phyloP scores from a whole-genome alignment of 2,888 invertebrate genomes.

The Amphimallon solstitiale region DNA sequence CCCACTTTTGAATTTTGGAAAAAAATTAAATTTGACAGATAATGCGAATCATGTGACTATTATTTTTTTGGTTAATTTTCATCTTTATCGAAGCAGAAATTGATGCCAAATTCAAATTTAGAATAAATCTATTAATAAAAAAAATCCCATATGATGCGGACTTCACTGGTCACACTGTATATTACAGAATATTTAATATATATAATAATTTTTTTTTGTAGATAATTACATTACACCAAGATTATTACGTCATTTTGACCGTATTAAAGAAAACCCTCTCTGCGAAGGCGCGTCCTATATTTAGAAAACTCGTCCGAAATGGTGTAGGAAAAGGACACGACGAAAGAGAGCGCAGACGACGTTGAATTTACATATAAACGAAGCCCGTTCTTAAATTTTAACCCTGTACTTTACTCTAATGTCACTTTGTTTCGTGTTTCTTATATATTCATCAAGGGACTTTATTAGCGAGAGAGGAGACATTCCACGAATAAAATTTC shows the following conservation, averaged over 20 bases:
- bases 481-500: slow-evolving; percentile 45
- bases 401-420: slow-evolving; percentile 59
- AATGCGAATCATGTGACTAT: no score
- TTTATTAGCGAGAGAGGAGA: slow-evolving; percentile 55
- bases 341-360: slow-evolving; percentile 15
- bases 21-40: no score
- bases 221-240: no score
- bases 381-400: slow-evolving; percentile 60
- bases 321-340: not conserved
- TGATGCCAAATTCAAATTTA: no score
- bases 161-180: no score
- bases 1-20: no score
- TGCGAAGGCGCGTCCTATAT: not conserved
- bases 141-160: no score
- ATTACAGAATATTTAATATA: no score
- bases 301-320: slow-evolving; percentile 16
- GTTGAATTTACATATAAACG: slow-evolving; percentile 51
- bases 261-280: not conserved
- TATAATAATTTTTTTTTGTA: no score
- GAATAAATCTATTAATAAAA: no score
- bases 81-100: no score
- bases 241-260: not conserved
- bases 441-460: slow-evolving; percentile 63
- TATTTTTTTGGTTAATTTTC: no score
- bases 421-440: slow-evolving; percentile 62